These are phyloP conservation scores for Temnothorax longispinosus DNA, from an alignment of 1,140 invertebrate species.

Conservation along the genomic window DNA sequence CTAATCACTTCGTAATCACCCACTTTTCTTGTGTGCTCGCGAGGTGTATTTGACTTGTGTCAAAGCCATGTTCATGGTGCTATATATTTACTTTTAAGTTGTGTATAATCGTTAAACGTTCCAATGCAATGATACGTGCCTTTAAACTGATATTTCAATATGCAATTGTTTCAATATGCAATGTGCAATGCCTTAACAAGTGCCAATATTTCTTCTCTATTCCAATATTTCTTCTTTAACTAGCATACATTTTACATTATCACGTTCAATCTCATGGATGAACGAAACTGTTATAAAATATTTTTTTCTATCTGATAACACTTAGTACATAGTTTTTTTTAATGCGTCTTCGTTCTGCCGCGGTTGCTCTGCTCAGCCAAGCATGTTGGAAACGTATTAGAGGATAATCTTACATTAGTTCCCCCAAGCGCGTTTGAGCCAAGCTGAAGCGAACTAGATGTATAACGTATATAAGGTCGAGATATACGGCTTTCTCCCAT, in stretches of 20 bases:
- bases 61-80: conserved; percentile 64
- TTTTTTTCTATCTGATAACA: conserved; percentile 33
- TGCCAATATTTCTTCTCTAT: conserved; percentile 62
- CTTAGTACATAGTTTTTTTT: conserved; percentile 28
- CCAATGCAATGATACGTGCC: not conserved
- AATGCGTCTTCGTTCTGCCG: conserved; percentile 10
- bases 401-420: conserved; percentile 49
- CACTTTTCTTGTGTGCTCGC: conserved; percentile 3
- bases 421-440: not conserved
- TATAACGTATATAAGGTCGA: conserved; percentile 18
- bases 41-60: conserved; percentile 17
- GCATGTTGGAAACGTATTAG: conserved; percentile 45
- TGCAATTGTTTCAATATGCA: not conserved
- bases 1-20: conserved; percentile 42
- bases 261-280: conserved; percentile 30
- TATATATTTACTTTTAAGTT: conserved; percentile 63
- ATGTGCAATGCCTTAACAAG: conserved; percentile 47
- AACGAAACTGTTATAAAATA: conserved; percentile 17
- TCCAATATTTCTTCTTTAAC: conserved; percentile 58
- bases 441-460: conserved; percentile 23
- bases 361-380: conserved; percentile 22
- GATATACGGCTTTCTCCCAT: conserved; percentile 30
- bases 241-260: conserved; percentile 14
- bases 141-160: not conserved
- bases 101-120: conserved; percentile 41